Percentiles rank a stretch among this genome's conserved stretches.
phyloP scores from a whole-genome alignment of 2,888 invertebrate genomes.

The Biston betularia region DNA sequence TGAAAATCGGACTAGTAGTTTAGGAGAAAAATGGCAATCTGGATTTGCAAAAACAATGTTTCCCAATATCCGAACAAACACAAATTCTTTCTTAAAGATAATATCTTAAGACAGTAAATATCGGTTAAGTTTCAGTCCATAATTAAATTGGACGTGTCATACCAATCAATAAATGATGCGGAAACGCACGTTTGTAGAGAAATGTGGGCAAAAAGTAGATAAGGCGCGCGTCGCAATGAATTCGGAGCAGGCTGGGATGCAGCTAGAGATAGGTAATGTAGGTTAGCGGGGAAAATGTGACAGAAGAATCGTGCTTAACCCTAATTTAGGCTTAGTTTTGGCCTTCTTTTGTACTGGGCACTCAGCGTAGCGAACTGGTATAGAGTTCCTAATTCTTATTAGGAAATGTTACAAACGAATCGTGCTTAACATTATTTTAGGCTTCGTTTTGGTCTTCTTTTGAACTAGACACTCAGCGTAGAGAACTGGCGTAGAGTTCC shows the following conservation, averaged over 20 bases:
- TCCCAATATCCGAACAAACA: too few species aligned
- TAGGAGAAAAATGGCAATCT: too few species aligned
- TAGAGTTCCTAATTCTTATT: background rate
- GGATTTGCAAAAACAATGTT: too few species aligned
- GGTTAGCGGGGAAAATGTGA: constrained; percentile 16
- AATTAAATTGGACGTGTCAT: constrained; percentile 53
- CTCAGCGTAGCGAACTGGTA: constrained; percentile 8
- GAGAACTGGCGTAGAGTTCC: background rate
- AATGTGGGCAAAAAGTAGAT: constrained; percentile 39
- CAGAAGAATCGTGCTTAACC: background rate
- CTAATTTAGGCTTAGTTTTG: background rate
- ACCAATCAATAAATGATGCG: constrained; percentile 51
- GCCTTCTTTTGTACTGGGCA: background rate
- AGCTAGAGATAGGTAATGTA: constrained; percentile 8
- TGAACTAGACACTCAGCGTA: constrained; percentile 12
- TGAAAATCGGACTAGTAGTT: too few species aligned
- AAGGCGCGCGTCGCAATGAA: constrained; percentile 20
- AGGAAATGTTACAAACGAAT: background rate
- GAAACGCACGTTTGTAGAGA: constrained; percentile 47
- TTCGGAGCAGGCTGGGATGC: constrained; percentile 7
- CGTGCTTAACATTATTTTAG: background rate
- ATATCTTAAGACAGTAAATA: background rate
- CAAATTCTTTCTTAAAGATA: background rate
- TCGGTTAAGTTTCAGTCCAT: constrained; percentile 19
- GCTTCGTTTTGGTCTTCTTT: too few species aligned